Percentiles rank a stretch among this genome's conserved stretches.
These are phyloP conservation scores for Brachylomia viminalis DNA, from an alignment of 2,888 invertebrate species.

Conservation along the genomic window DNA sequence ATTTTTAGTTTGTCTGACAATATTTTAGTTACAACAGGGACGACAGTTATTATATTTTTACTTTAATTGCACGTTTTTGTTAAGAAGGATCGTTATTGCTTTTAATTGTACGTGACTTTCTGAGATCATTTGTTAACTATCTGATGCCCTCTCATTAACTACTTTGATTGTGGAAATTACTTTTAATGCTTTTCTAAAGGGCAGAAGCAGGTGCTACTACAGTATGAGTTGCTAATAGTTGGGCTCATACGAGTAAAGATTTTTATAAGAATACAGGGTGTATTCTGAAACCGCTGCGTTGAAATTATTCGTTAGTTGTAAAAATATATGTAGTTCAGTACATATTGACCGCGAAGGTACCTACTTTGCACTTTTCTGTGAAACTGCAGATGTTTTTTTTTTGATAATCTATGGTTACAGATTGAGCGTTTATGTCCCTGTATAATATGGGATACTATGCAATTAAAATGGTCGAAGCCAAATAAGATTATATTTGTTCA, in stretches of 20 bases:
- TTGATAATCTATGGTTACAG: too few species aligned
- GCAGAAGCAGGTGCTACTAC: background rate
- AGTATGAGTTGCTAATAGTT: background rate
- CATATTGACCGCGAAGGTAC: too few species aligned
- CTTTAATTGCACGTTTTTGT: constrained; percentile 23
- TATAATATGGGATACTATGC: background rate
- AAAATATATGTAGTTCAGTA: too few species aligned
- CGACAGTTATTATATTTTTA: constrained; percentile 26
- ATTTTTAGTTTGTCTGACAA: constrained; percentile 42
- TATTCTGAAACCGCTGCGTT: too few species aligned
- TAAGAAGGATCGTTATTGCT: constrained; percentile 13
- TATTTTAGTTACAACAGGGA: constrained; percentile 30
- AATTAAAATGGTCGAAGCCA: constrained; percentile 2
- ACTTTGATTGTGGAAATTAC: constrained; percentile 1
- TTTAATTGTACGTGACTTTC: constrained; percentile 26
- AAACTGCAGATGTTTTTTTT: too few species aligned
- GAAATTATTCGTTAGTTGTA: too few species aligned
- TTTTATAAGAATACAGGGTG: background rate
- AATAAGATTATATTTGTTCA: background rate
- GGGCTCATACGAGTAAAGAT: background rate
- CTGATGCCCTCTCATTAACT: background rate
- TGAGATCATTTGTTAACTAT: constrained; percentile 12
- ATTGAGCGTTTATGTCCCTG: too few species aligned
- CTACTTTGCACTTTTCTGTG: too few species aligned
- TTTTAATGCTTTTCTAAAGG: background rate